Evolutionary conservation across 2,797 vertebrate genomes (phyloP), one percentile per base, ranked within the genome.

Genomic region (Bradypodion pumilum): DNA sequence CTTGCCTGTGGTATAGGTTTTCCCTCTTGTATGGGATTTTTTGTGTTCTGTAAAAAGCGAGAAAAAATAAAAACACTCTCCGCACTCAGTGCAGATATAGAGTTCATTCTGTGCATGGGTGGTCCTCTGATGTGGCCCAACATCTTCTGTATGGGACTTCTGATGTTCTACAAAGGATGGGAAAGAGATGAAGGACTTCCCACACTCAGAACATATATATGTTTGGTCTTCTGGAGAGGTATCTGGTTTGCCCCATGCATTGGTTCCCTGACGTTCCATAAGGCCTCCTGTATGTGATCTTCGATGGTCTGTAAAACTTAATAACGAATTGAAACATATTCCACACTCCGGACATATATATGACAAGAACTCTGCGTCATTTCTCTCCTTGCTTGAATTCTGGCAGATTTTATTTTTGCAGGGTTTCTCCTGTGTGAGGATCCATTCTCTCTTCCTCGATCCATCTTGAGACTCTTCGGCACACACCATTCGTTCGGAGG

Each of bases 361-460:
- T 1, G 25, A 5, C 8, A 5, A 2, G 15, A 25, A 1, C 42
- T 12, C 25, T 5, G 12, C 1, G 9, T 42, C 37, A 9, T 2
- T 42, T 42, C 37, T 29, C 69, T 15, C 25, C 10, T 44, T 25
- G 9, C 23, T 7, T 4, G 42, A 4, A 5, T 29, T 9, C 27
- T 62, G 60, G 27, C 7, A 7, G 4, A 70, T 40, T 42, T 9
- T 3, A 68, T 70, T 42, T 70, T 70, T 4, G 13, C 25, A 70
- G 23, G 37, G 68, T 7, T 10, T 70, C 23, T 42, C 7, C 37
- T 13, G 10, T 12, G 37, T 70, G 37, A 37, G 3, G 9, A 8
- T 21, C 5, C 23, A 23, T 9, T 42, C 68, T 27, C 29, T 10
- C 23, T 70, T 27, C 23, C 68, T 25, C 27, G 68, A 70, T 8